phyloP scores from a whole-genome alignment of 2,888 invertebrate species.

The Pristionchus fissidentatus region DNA sequence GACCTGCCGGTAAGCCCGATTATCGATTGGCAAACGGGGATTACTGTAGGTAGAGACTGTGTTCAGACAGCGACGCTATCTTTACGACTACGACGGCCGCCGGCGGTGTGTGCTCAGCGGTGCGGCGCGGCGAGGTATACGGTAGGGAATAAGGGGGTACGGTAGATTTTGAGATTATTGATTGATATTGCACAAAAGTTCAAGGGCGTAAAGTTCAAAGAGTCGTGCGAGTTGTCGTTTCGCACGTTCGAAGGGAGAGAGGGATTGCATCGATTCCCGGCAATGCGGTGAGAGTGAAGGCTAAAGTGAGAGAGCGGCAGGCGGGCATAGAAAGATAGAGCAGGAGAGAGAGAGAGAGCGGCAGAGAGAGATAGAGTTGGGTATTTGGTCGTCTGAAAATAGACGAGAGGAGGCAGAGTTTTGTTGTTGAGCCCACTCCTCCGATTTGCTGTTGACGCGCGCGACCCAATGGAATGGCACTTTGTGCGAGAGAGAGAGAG shows the following conservation, averaged over 20 bases:
- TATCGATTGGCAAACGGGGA: constrained; percentile 9
- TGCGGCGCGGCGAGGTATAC: constrained; percentile 34
- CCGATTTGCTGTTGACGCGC: not conserved
- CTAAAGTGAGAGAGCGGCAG: not conserved
- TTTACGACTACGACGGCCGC: not conserved
- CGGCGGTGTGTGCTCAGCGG: not conserved
- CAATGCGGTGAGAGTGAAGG: not conserved
- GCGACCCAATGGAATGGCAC: not conserved
- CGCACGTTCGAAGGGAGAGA: not conserved
- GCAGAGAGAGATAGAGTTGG: not conserved
- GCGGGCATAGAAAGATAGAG: not conserved
- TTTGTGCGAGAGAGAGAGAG: too few relatives aligned
- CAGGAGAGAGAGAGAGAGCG: not conserved
- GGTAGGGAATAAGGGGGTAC: not conserved
- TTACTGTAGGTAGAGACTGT: not conserved
- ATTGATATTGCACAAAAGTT: too few relatives aligned
- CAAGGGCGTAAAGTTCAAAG: not conserved
- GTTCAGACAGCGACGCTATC: not conserved
- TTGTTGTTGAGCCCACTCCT: constrained; percentile 3
- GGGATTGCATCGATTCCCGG: constrained; percentile 36
- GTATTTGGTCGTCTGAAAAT: constrained; percentile 9
- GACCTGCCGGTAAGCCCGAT: constrained; percentile 6
- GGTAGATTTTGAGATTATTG: not conserved
- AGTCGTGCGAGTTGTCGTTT: constrained; percentile 1
- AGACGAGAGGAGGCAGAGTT: not conserved